Conservation (phyloP, 2,797 vertebrate genomes). For the Pseudochirops cupreus region DNA sequence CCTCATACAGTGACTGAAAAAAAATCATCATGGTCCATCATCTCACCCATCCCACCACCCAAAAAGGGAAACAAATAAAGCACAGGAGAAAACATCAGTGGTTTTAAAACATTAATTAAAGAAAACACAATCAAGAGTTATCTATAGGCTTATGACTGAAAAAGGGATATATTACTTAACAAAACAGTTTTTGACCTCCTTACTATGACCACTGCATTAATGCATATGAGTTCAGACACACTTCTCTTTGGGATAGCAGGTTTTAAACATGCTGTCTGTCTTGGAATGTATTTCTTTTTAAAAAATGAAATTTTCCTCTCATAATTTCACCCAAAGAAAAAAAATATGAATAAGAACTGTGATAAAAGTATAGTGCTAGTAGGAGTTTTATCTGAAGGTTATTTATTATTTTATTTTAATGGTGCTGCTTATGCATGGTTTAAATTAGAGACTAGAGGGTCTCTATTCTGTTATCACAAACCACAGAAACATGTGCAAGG, state of each 20-base stretch:
- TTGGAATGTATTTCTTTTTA: slow-evolving; percentile 18
- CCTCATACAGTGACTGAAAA: background rate
- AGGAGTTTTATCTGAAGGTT: slow-evolving; percentile 34
- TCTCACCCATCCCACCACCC: background rate
- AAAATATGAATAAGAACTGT: background rate
- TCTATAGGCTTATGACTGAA: slow-evolving; percentile 9
- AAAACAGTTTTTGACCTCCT: background rate
- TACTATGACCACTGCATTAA: background rate
- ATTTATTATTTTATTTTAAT: slow-evolving; percentile 5
- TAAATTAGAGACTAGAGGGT: slow-evolving; percentile 3
- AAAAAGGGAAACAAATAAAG: slow-evolving; percentile 4
- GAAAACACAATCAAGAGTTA: background rate
- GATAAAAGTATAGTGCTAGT: background rate
- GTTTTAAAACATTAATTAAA: slow-evolving; percentile 50
- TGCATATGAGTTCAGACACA: background rate
- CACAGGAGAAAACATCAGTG: background rate
- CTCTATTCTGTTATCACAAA: slow-evolving; percentile 42
- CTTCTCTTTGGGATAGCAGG: background rate
- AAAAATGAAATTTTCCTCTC: background rate
- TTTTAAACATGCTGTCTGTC: slow-evolving; percentile 21
- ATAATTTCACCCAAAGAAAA: slow-evolving; percentile 29
- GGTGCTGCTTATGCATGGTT: background rate
- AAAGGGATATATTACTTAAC: slow-evolving; percentile 2
- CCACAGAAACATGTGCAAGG: background rate
- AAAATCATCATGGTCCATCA: background rate